These are phyloP conservation scores for Unio pictorum DNA, from an alignment of 2,888 invertebrate genomes.

Conservation along the genomic window DNA sequence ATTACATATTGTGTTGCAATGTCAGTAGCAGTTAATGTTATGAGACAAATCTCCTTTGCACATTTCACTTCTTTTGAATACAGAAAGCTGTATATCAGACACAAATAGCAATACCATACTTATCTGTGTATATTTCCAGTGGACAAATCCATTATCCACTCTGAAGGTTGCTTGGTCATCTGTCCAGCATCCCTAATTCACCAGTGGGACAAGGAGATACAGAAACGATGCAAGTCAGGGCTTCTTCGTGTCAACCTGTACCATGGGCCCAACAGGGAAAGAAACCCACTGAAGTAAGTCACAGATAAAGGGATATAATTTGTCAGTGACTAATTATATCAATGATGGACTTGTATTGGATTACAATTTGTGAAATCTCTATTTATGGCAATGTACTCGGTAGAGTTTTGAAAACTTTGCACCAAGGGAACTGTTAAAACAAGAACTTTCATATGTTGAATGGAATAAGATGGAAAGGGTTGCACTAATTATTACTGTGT, in stretches of 20 bases:
- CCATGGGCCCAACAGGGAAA: constrained; percentile 86
- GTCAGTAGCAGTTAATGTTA: no score
- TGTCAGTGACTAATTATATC: neutral
- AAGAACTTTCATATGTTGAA: no score
- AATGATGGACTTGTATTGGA: neutral
- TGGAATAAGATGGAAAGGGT: no score
- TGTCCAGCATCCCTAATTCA: constrained; percentile 92
- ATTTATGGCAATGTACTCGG: neutral
- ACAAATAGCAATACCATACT: no score
- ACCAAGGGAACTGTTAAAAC: no score
- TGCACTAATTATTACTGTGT: no score
- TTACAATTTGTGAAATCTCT: neutral
- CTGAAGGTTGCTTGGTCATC: constrained; percentile 80
- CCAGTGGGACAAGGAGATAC: constrained; percentile 91
- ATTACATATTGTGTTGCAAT: no score
- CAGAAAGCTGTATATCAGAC: no score
- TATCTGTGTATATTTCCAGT: constrained; percentile 34
- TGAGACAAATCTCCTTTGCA: no score
- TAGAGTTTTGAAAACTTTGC: neutral
- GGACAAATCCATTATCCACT: constrained; percentile 57
- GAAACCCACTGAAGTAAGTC: constrained; percentile 52
- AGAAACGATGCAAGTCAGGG: constrained; percentile 76
- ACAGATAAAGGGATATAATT: neutral
- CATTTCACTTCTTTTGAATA: no score
- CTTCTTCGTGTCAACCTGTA: constrained; percentile 80